Evolutionary conservation across 2,113 vertebrate species (phyloP), one percentile per base, ranked within the genome.

Genomic region (Ahaetulla prasina): DNA sequence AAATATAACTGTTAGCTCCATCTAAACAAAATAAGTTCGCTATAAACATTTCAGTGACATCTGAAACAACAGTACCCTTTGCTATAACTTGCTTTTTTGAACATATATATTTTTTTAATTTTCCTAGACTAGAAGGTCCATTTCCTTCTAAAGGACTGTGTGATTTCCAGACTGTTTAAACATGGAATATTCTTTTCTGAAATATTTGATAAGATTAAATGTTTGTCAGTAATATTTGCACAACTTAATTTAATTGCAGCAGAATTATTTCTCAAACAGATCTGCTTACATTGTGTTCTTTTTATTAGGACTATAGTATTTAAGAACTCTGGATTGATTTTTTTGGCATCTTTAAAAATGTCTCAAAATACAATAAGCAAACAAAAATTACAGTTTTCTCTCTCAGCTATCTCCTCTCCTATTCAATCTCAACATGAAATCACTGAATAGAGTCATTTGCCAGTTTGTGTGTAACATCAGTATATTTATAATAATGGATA

Each of bases 201-300:
- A 89, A 90, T 57, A 35, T 84, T 22, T 8, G 35, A 9, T 35
- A 39, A 35, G 95, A 47, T 16, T 89, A 85, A 93, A 60, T 93
- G 94, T 3, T 3, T 18, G 16, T 5, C 50, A 94, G 35, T 0
- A 0, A 93, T 57, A 8, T 60, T 88, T 85, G 53, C 4, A 85
- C 55, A 93, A 91, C 43, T 45, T 92, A 8, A 89, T 93, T 90
- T 87, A 0, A n/a, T 91, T 93, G 68, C 0, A 88, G 27, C 0
- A 68, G 92, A 89, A 43, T 85, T 90, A 43, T 12, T 2, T n/a
- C 63, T 88, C 50, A 0, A 95, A 55, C 87, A 49, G 85, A 80
- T 90, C 60, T 35, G 4, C 4, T 1, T 68, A 11, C n/a, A 88
- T n/a, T 53, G 22, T 90, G 87, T 63, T 68, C 1, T 25, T 27